Percentiles rank a stretch among this genome's conserved stretches.
Evolutionary conservation across 2,113 vertebrate genomes (phyloP).

Genomic region (Carollia perspicillata): DNA sequence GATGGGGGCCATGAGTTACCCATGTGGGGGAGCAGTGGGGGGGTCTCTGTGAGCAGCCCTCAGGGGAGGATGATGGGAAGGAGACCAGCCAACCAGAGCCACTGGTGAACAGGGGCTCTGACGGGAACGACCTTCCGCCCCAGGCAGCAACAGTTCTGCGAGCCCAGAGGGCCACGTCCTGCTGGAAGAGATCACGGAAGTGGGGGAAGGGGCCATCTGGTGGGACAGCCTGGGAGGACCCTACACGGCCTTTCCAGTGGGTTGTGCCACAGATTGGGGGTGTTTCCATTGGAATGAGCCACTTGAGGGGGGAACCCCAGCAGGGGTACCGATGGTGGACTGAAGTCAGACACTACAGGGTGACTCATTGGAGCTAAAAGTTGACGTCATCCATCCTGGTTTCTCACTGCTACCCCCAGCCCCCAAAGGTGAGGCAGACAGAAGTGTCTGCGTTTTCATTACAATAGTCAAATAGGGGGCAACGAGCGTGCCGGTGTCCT

Average conservation of each 20-base stretch:
- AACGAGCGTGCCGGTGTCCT: neutral
- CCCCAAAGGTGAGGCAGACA: neutral
- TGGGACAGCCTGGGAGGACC: neutral
- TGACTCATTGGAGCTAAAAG: neutral
- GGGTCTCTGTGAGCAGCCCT: neutral
- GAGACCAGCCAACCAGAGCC: neutral
- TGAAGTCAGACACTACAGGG: neutral
- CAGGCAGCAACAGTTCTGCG: neutral
- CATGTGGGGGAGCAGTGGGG: no score
- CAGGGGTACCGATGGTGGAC: accelerated
- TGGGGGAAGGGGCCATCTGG: neutral
- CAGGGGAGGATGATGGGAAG: no score
- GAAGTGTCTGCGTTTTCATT: neutral
- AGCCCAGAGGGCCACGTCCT: neutral
- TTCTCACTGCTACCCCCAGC: neutral
- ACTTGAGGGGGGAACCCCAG: neutral
- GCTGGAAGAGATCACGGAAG: neutral
- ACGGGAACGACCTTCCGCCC: no score
- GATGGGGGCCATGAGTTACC: neutral
- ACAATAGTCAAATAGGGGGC: neutral
- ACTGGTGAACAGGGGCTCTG: neutral
- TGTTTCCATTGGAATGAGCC: neutral
- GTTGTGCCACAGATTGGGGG: neutral
- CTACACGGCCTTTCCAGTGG: neutral
- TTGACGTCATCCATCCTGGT: neutral